Base-by-base conservation (phyloP, 2,113 vertebrate genomes). In the Cisticola juncidis region DNA sequence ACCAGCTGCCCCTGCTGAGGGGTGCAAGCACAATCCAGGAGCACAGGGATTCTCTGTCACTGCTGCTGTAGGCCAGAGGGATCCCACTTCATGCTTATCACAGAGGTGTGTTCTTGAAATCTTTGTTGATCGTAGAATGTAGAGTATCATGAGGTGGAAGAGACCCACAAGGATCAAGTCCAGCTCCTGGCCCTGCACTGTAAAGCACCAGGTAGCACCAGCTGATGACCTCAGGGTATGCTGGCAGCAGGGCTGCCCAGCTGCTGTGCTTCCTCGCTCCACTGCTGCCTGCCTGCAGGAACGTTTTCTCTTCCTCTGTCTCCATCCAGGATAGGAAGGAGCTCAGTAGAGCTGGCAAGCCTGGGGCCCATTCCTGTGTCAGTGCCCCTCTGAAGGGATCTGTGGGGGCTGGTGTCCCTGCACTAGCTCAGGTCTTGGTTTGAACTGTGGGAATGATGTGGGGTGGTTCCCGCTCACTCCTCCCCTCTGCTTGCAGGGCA, bases 401-500 rank as follows among this genome's bases (percentile, higher is more conserved):
- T 0, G 8, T 18, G 56, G 9, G 8, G 25, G 28, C 40, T 0
- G 2, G 22, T 61, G 86, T n/a, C 29, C 0, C 74, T 68, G 23
- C 0, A 0, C 9, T 4, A 6, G 35, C 29, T 57, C 29, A 5
- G 14, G 14, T 57, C 14, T 48, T 28, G 21, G 11, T 40, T 44
- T 53, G 64, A 28, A 16, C 57, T 29, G 18, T 9, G 26, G 60
- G 19, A 44, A n/a, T 31, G 9, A 22, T 0, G 2, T 25, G 54
- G 33, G 42, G 17, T 18, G n/a, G 14, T 38, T 77, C 36, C 25
- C 38, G 26, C 69, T 88, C 5, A 45, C 11, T 35, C 68, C 33
- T 86, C 29, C 50, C 8, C 40, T 86, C 23, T 51, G 20, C 42
- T 29, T 4, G 1, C 96, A 99, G 99, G 99, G 99, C 12, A 93